phyloP scores from a whole-genome alignment of 2,797 vertebrate species.

The Tarsius wallacei region DNA sequence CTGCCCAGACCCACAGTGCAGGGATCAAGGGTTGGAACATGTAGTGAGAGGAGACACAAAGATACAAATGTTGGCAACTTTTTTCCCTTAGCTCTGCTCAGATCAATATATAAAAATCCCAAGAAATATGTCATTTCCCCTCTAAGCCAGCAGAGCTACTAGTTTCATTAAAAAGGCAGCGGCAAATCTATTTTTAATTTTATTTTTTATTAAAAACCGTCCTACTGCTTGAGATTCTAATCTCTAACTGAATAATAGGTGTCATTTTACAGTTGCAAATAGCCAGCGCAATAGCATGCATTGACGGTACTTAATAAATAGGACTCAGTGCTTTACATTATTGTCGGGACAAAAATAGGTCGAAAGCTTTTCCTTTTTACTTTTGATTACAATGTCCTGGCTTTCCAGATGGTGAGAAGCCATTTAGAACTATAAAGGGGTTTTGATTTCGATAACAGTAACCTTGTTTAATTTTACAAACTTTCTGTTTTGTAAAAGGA shows the following conservation, averaged over 20 bases:
- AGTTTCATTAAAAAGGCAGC: slow-evolving; percentile 81
- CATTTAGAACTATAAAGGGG: slow-evolving; percentile 68
- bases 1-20: background rate
- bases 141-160: slow-evolving; percentile 75
- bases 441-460: slow-evolving; percentile 79
- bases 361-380: slow-evolving; percentile 74
- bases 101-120: slow-evolving; percentile 74
- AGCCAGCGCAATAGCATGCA: background rate
- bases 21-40: rapidly evolving
- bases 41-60: background rate
- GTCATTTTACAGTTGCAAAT: slow-evolving; percentile 75
- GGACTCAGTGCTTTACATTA: slow-evolving; percentile 39
- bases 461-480: slow-evolving; percentile 73
- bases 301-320: slow-evolving; percentile 75
- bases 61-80: background rate
- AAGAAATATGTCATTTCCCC: slow-evolving; percentile 77
- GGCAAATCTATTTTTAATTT: slow-evolving; percentile 87
- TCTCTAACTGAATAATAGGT: slow-evolving; percentile 80
- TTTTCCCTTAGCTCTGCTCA: background rate
- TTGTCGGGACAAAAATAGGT: slow-evolving; percentile 79
- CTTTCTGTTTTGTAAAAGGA: slow-evolving; percentile 60
- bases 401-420: slow-evolving; percentile 75
- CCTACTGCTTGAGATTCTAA: slow-evolving; percentile 79
- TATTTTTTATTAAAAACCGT: slow-evolving; percentile 85
- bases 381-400: slow-evolving; percentile 50